A percentile compares a stretch with the other conserved stretches of the same genome.
phyloP scores from a whole-genome alignment of 2,888 invertebrate species.

The Harpagoxenus sublaevis region DNA sequence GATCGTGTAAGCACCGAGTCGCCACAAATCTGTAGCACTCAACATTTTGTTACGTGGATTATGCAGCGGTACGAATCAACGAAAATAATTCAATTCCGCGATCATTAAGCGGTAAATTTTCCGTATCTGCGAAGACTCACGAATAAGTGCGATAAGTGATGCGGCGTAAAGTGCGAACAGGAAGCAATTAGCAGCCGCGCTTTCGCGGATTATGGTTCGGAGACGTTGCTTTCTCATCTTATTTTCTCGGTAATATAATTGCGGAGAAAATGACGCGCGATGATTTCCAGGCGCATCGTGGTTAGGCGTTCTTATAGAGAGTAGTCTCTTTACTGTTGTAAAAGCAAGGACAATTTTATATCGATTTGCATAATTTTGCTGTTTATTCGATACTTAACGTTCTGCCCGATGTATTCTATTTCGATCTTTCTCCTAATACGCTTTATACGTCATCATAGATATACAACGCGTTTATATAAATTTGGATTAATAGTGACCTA shows the following conservation, averaged over 20 bases:
- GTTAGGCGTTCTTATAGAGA: slow-evolving; percentile 58
- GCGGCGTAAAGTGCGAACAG: slow-evolving; percentile 71
- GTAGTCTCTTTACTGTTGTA: slow-evolving; percentile 45
- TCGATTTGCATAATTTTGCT: slow-evolving; percentile 64
- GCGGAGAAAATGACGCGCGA: slow-evolving; percentile 75
- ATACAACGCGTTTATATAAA: neutral
- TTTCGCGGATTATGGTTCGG: slow-evolving; percentile 74
- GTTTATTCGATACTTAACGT: slow-evolving; percentile 56
- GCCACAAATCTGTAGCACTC: slow-evolving; percentile 3
- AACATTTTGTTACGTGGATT: slow-evolving; percentile 16
- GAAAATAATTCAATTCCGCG: slow-evolving; percentile 32
- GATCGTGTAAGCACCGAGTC: neutral
- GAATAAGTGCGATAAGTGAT: slow-evolving; percentile 67
- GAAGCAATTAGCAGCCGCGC: slow-evolving; percentile 74
- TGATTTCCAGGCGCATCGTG: slow-evolving; percentile 68
- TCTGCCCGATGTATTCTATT: neutral
- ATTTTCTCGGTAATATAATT: slow-evolving; percentile 75
- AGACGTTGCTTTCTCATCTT: slow-evolving; percentile 73
- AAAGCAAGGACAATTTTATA: slow-evolving; percentile 55
- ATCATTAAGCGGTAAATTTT: slow-evolving; percentile 43
- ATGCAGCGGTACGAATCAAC: neutral
- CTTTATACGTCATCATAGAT: neutral
- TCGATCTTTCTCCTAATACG: neutral
- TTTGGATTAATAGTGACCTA: neutral
- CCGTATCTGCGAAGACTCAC: slow-evolving; percentile 37